These are phyloP conservation scores for Megaleporinus macrocephalus DNA, from an alignment of 2,113 vertebrate genomes.

Conservation along the genomic window DNA sequence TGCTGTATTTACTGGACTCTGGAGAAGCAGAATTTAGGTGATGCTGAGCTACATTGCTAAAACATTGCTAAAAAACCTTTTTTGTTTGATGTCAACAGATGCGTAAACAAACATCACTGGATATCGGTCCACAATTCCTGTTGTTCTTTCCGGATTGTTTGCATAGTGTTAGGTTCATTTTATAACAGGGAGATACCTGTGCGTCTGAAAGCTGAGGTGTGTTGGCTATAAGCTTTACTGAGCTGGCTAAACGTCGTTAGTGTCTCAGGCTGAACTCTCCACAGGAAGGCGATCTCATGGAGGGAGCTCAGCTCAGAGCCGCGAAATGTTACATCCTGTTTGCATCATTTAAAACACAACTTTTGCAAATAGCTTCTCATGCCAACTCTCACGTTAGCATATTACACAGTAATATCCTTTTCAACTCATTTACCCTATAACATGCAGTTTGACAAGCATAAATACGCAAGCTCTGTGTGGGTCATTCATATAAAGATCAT, in stretches of 20 bases:
- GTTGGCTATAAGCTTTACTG: constrained; percentile 1
- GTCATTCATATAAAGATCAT: background rate
- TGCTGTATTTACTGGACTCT: too few species aligned
- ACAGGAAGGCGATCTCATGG: background rate
- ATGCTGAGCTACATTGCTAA: too few species aligned
- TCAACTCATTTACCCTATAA: background rate
- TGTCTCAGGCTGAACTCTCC: background rate
- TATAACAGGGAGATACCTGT: background rate
- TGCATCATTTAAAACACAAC: constrained; percentile 39
- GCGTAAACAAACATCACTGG: too few species aligned
- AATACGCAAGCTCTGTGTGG: background rate
- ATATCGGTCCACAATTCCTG: background rate
- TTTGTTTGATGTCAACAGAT: too few species aligned
- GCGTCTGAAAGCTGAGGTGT: background rate
- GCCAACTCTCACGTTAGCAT: constrained; percentile 25
- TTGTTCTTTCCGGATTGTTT: background rate
- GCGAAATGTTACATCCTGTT: constrained; percentile 38
- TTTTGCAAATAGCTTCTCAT: constrained; percentile 9
- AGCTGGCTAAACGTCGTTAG: background rate
- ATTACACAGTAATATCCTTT: background rate
- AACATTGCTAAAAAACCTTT: too few species aligned
- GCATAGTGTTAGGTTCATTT: background rate
- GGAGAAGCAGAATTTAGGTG: too few species aligned
- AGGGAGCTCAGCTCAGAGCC: background rate
- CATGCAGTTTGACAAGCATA: background rate